Conservation (phyloP, 2,797 vertebrate species). For the Thunnus albacares region DNA sequence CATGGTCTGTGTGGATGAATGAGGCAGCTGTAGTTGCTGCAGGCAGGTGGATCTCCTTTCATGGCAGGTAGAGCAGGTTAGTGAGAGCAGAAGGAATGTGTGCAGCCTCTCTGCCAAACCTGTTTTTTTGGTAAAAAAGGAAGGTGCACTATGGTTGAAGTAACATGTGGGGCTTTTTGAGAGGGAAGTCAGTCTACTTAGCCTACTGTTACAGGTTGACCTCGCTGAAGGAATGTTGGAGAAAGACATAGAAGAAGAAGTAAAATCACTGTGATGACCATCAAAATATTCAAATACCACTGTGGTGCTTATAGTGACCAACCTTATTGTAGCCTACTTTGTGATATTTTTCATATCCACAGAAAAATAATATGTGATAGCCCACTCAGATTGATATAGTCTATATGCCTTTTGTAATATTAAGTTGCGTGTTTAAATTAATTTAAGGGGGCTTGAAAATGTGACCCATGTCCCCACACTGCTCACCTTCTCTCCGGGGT, state of each 20-base stretch:
- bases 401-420: no score
- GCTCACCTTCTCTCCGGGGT: slow-evolving; percentile 81
- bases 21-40: slow-evolving; percentile 28
- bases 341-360: not conserved
- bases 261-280: not conserved
- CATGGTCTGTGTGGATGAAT: slow-evolving; percentile 22
- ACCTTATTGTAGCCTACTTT: not conserved
- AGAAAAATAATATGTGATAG: fast-evolving
- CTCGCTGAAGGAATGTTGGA: not conserved
- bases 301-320: not conserved
- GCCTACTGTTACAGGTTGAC: not conserved
- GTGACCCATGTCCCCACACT: not conserved
- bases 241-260: not conserved
- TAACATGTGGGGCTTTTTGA: not conserved
- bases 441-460: no score
- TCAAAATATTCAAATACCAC: not conserved
- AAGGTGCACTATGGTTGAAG: not conserved
- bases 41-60: slow-evolving; percentile 42
- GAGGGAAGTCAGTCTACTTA: not conserved
- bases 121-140: slow-evolving; percentile 4
- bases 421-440: not conserved
- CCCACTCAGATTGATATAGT: not conserved
- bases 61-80: slow-evolving; percentile 70
- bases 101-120: slow-evolving; percentile 20
- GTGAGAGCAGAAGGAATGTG: slow-evolving; percentile 19